These are phyloP conservation scores for Apteryx mantelli DNA, from an alignment of 2,113 vertebrate genomes.

Conservation along the genomic window DNA sequence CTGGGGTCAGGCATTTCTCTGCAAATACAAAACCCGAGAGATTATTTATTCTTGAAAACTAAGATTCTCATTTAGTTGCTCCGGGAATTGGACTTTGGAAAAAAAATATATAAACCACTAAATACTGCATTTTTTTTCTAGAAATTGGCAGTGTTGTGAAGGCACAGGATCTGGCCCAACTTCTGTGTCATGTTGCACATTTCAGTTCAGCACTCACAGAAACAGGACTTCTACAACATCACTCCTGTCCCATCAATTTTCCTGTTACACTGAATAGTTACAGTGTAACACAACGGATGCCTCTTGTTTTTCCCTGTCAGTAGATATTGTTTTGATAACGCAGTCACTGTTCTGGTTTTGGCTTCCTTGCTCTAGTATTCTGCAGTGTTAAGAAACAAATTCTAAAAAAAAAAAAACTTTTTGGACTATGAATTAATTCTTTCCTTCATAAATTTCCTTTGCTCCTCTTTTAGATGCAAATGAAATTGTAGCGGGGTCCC, in stretches of 20 bases:
- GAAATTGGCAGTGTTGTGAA: neutral
- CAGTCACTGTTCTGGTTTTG: neutral
- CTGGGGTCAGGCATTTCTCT: neutral
- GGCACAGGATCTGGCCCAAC: fast-evolving
- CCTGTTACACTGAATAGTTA: neutral
- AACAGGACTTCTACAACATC: neutral
- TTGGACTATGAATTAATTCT: neutral
- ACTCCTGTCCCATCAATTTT: neutral
- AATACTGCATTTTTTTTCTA: neutral
- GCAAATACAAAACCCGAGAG: neutral
- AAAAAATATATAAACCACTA: neutral
- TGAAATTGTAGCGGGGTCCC: neutral
- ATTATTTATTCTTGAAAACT: neutral
- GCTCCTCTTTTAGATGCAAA: neutral
- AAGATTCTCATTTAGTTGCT: neutral
- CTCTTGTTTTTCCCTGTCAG: neutral
- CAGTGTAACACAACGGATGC: neutral
- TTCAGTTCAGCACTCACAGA: neutral
- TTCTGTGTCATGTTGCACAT: fast-evolving
- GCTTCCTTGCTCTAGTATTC: neutral
- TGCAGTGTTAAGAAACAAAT: neutral
- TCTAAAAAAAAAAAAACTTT: neutral
- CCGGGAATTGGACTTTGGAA: neutral
- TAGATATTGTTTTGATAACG: neutral
- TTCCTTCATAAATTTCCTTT: neutral